These are phyloP conservation scores for Columbina picui DNA, from an alignment of 2,113 vertebrate species.

Conservation along the genomic window DNA sequence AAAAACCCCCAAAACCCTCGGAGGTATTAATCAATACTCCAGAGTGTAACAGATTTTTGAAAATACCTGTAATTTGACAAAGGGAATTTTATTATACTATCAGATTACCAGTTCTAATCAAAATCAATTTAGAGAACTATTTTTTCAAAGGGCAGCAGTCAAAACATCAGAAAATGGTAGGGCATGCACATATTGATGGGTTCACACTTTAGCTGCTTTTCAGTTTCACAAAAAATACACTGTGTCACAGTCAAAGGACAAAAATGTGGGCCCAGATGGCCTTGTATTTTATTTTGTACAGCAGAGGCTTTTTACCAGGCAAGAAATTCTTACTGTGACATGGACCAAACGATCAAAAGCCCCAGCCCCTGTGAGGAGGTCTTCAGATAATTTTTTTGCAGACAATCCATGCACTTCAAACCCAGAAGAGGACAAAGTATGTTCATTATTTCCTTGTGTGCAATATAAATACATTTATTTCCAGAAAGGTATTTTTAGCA, in stretches of 20 bases:
- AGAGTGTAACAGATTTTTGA: neutral
- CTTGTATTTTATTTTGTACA: neutral
- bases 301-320: neutral
- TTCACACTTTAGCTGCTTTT: neutral
- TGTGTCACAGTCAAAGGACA: conserved; percentile 10
- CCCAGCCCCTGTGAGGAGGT: neutral
- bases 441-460: neutral
- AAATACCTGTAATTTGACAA: neutral
- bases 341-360: neutral
- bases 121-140: neutral
- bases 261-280: conserved; percentile 35
- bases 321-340: neutral
- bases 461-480: neutral
- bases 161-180: conserved; percentile 31
- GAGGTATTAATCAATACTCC: neutral
- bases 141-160: conserved; percentile 51
- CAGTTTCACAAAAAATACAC: neutral
- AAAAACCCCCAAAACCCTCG: neutral
- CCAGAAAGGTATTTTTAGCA: neutral
- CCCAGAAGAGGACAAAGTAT: neutral
- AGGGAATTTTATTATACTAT: neutral
- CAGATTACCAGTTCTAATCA: conserved; percentile 19
- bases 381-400: neutral
- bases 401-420: neutral
- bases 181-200: conserved; percentile 46